A percentile compares a stretch with the other conserved stretches of the same genome.
Evolutionary conservation across 2,797 vertebrate genomes (phyloP).

Genomic region (Ptychadena robeensis): DNA sequence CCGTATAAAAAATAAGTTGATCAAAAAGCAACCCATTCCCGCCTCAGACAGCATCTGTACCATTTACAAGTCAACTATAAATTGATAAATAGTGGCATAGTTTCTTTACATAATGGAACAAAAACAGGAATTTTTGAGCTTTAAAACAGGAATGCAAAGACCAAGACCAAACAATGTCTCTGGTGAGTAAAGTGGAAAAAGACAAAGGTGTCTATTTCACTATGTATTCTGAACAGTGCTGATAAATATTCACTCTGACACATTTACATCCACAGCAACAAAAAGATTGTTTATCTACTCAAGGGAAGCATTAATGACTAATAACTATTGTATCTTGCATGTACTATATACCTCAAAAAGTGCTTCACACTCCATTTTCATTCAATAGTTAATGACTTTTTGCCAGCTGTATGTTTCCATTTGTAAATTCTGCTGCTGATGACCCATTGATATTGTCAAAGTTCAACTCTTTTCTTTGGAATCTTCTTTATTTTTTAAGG

Average conservation of each 20-base stretch:
- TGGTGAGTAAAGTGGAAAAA: no score
- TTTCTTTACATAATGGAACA: background rate
- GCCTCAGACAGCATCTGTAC: background rate
- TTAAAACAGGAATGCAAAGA: background rate
- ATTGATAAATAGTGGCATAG: background rate
- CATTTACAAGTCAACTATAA: no score
- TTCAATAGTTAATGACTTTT: slow-evolving; percentile 8
- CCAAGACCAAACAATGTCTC: no score
- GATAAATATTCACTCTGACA: background rate
- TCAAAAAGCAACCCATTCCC: no score
- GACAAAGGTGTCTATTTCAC: no score
- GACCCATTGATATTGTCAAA: background rate
- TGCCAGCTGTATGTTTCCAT: background rate
- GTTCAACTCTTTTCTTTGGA: background rate
- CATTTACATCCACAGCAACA: slow-evolving; percentile 1
- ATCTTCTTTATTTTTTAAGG: background rate
- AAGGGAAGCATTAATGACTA: slow-evolving; percentile 12
- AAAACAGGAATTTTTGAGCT: background rate
- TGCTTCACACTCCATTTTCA: slow-evolving; percentile 4
- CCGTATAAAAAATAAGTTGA: no score
- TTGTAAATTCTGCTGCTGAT: background rate
- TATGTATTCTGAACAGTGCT: background rate
- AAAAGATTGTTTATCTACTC: slow-evolving; percentile 1
- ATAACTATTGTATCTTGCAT: background rate
- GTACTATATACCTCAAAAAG: background rate